Percentiles rank a stretch among this genome's conserved stretches.
Conservation (phyloP, 2,113 vertebrate species). For the Laticauda colubrina region DNA sequence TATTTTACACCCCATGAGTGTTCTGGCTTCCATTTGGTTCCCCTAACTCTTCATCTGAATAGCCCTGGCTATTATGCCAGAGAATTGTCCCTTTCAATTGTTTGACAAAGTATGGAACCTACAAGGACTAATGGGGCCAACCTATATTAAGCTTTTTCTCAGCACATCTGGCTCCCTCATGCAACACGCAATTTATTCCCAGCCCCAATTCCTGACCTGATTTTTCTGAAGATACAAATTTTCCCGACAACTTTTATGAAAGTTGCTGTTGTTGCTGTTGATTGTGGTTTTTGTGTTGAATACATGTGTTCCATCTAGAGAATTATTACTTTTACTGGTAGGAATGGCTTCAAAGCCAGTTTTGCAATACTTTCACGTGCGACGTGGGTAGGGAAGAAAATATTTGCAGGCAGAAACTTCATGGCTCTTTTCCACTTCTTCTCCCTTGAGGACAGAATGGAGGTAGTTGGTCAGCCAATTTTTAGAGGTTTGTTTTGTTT, state of each 20-base stretch:
- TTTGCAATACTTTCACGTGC: neutral
- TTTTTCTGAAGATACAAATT: neutral
- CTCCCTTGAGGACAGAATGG: neutral
- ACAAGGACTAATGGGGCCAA: neutral
- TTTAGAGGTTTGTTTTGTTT: neutral
- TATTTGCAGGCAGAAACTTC: neutral
- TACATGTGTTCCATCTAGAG: neutral
- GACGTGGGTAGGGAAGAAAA: neutral
- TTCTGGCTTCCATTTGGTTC: neutral
- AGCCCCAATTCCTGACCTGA: neutral
- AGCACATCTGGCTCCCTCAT: neutral
- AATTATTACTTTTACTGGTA: neutral
- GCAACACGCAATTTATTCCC: neutral
- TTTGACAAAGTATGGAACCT: neutral
- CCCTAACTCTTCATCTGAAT: neutral
- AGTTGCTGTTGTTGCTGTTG: neutral
- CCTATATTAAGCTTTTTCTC: neutral
- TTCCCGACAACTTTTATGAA: neutral
- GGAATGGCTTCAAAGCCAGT: neutral
- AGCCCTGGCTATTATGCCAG: neutral
- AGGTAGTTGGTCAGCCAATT: neutral
- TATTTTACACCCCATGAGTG: neutral
- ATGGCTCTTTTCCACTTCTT: neutral
- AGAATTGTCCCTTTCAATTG: neutral
- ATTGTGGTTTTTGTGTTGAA: neutral